Evolutionary conservation across 2,888 invertebrate genomes (phyloP).

Genomic region (Eupeodes luniger): DNA sequence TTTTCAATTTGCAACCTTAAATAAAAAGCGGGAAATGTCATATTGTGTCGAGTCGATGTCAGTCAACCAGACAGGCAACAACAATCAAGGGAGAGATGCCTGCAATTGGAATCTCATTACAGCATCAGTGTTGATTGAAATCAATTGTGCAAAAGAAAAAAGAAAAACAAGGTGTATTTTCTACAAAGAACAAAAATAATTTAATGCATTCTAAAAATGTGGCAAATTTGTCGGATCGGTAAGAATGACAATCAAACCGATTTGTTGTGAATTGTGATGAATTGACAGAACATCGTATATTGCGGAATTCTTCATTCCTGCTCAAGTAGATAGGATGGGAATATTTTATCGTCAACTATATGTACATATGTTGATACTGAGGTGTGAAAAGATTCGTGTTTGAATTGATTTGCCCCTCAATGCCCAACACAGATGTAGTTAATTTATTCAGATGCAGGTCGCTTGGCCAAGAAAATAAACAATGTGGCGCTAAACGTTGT

Average conservation of each 20-base stretch:
- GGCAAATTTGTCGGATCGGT: constrained; percentile 46
- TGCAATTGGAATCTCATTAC: constrained; percentile 38
- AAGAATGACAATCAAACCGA: constrained; percentile 46
- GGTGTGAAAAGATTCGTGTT: constrained; percentile 40
- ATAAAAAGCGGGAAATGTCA: constrained; percentile 57
- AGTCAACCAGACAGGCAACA: not conserved
- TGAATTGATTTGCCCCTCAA: constrained; percentile 35
- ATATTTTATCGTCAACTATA: constrained; percentile 3
- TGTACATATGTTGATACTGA: not conserved
- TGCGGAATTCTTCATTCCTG: constrained; percentile 16
- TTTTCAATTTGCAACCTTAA: constrained; percentile 28
- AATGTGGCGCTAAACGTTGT: constrained; percentile 55
- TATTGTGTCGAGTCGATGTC: constrained; percentile 28
- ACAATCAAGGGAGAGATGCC: not conserved
- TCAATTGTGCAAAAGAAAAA: constrained; percentile 26
- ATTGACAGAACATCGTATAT: constrained; percentile 31
- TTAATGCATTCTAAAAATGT: constrained; percentile 54
- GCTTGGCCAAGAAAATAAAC: constrained; percentile 24
- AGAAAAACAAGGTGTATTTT: constrained; percentile 15
- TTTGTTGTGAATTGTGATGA: constrained; percentile 33
- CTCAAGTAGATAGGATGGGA: not conserved
- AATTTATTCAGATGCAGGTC: constrained; percentile 38
- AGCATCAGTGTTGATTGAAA: constrained; percentile 62
- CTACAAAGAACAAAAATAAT: not conserved
- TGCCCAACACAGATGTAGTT: constrained; percentile 40